Evolutionary conservation across 2,797 vertebrate species (phyloP).

Genomic region (Mormyrops boulengeri): DNA sequence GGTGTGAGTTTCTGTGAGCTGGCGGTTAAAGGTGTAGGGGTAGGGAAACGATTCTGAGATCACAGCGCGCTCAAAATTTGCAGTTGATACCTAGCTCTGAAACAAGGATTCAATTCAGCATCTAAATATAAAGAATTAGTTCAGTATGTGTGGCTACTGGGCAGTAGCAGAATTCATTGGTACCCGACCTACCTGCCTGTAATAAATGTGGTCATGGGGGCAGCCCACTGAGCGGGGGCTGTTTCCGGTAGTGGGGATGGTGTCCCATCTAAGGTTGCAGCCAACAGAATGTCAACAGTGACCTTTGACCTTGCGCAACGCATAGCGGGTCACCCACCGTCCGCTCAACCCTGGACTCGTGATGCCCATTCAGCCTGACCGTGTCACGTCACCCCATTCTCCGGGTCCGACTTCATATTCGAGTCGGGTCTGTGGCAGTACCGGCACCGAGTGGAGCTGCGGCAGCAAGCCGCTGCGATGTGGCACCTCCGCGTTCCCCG

Average conservation of each 20-base stretch:
- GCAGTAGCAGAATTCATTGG: neutral
- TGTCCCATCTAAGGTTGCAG: neutral
- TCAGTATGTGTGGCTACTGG: neutral
- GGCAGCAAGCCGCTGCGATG: neutral
- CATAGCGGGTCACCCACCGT: neutral
- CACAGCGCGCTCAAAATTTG: neutral
- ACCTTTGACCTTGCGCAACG: neutral
- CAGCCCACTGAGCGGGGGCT: neutral
- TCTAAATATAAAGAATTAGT: neutral
- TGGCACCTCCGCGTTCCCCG: neutral
- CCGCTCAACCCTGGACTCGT: neutral
- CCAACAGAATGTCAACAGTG: neutral
- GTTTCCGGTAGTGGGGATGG: neutral
- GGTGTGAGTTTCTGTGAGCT: neutral
- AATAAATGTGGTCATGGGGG: neutral
- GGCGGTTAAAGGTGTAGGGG: neutral
- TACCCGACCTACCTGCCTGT: neutral
- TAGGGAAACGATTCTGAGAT: too few relatives aligned
- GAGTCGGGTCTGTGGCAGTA: neutral
- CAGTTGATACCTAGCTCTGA: neutral
- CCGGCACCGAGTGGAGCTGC: neutral
- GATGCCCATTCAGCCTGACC: neutral
- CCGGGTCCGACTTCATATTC: neutral
- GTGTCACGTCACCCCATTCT: neutral
- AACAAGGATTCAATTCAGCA: neutral